Evolutionary conservation across 2,888 invertebrate species (phyloP), one percentile per base, ranked within the genome.

Genomic region (Apotomis capreana): DNA sequence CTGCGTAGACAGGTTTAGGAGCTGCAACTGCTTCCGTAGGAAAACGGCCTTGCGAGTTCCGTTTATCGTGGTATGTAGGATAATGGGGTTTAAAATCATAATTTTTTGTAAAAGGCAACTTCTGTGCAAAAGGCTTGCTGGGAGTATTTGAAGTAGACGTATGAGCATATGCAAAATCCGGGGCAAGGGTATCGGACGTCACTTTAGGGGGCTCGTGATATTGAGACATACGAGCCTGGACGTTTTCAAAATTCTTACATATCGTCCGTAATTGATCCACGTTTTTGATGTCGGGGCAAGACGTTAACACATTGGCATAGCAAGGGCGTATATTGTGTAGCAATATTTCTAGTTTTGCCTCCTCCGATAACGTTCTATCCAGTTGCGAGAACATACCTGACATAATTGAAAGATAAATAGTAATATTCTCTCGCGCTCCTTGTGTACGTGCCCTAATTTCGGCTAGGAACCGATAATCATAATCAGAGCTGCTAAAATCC

Each of bases 181-280:
- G 76, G 0, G 78, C 77, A 0, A 78, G 8, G 0, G 74, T 75
- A 3, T 44, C 13, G 3, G 57, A 6, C 10, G 57, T 68, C 0
- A 37, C 64, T 36, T 9, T 69, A 2, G 77, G 77, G 8, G 78
- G 78, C 54, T 79, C 78, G 0, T 71, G 60, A 59, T 75, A 79
- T 0, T 77, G 52, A 3, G 70, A n/a, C 5, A 58, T 63, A 0
- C 73, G 70, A 0, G 73, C 5, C 9, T 75, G 54, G 0, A 77
- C 51, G 36, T 26, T 55, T 58, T 80, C 80, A 59, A 74, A 78
- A 10, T 76, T 77, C 1, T 68, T 51, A 37, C 78, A 79, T 0
- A 77, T 0, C 0, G 58, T 26, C 8, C 61, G 59, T 2, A 78
- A 13, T 0, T 26, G 3, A 8, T n/a, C n/a, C n/a, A n/a, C n/a